phyloP scores from a whole-genome alignment of 2,113 vertebrate species.

The Peucedramus taeniatus region DNA sequence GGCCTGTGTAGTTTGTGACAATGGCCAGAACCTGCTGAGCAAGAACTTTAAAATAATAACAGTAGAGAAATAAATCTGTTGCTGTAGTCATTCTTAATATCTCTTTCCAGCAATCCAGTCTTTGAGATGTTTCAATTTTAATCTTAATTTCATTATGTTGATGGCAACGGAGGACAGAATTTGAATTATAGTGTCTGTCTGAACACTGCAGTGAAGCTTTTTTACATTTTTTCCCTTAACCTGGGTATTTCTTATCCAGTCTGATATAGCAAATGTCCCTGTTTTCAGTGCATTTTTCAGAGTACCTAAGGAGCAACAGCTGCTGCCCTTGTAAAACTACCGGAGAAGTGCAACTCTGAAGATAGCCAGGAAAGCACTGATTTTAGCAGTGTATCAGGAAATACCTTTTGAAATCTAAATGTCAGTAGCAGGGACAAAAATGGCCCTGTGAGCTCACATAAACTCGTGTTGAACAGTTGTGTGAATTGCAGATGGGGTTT shows the following conservation, averaged over 20 bases:
- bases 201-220: not conserved
- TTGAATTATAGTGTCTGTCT: not conserved
- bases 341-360: not conserved
- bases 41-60: not conserved
- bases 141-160: not conserved
- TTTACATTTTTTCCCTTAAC: not conserved
- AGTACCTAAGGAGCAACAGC: not conserved
- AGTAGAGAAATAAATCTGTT: not conserved
- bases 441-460: not conserved
- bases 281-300: not conserved
- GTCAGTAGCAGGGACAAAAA: not conserved
- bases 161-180: not conserved
- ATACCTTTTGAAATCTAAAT: not conserved
- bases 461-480: not conserved
- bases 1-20: not conserved
- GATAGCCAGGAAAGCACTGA: not conserved
- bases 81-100: not conserved
- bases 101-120: not conserved
- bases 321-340: not conserved
- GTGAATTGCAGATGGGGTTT: not conserved
- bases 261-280: fast-evolving
- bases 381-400: not conserved
- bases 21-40: not conserved
- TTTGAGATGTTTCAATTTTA: not conserved
- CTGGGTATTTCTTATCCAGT: not conserved